Percentiles rank a stretch among this genome's conserved stretches.
Conservation (phyloP, 2,113 vertebrate species). For the Burhinus bistriatus region DNA sequence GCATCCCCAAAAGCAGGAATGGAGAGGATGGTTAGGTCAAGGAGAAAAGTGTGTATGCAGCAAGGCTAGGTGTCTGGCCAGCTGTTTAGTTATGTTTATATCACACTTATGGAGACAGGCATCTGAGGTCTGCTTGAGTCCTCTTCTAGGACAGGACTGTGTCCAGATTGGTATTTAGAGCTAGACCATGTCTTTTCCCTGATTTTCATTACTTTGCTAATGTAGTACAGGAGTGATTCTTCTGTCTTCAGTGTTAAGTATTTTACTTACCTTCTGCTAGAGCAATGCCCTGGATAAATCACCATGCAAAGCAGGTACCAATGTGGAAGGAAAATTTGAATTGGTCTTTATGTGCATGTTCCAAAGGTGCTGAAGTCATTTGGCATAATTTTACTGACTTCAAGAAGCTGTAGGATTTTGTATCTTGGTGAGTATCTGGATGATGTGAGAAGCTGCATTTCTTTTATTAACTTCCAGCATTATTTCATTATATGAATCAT, state of each 20-base stretch:
- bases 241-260: neutral
- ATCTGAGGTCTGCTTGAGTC: neutral
- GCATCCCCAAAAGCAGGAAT: neutral
- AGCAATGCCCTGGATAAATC: neutral
- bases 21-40: neutral
- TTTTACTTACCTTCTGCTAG: neutral
- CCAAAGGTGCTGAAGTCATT: neutral
- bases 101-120: neutral
- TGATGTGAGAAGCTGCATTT: neutral
- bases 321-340: neutral
- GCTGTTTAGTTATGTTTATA: neutral
- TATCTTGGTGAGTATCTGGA: neutral
- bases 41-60: neutral
- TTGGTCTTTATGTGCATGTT: neutral
- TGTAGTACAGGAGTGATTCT: neutral
- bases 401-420: neutral
- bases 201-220: neutral
- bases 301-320: neutral
- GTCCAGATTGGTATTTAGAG: neutral
- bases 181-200: neutral
- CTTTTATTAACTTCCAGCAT: conserved; percentile 35
- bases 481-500: conserved; percentile 30
- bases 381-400: neutral
- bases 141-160: neutral
- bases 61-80: neutral